Evolutionary conservation across 2,113 vertebrate species (phyloP), one percentile per base, ranked within the genome.

Genomic region (Lucifuga dentata): DNA sequence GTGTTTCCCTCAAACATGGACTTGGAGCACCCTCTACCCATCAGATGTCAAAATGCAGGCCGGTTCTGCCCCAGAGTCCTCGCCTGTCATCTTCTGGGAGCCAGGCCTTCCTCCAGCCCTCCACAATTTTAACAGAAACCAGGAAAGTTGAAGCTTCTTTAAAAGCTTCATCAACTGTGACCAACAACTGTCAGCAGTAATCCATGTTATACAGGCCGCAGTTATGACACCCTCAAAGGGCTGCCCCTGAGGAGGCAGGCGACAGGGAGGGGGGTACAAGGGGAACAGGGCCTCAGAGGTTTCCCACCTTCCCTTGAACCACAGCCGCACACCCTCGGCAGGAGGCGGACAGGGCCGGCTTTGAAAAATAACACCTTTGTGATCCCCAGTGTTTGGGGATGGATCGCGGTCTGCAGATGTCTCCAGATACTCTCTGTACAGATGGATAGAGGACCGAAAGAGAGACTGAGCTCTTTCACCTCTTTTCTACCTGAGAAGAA

Each of bases 321-420:
- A 64, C 92, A 94, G 95, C 93, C 90, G 85, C 92, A 90, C 91
- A 92, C 91, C 90, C 95, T 91, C 95, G 87, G 92, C 95, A 94
- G 96, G 96, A 95, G 95, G 95, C 93, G 84, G 93, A 94, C 91
- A 89, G 83, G 86, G 82, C 75, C 91, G 85, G 95, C 97, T 98
- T 98, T 98, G 96, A 98, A 98, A 98, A 97, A 96, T 93, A 97
- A 98, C 95, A 98, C 96, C 95, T 98, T 96, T 95, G 95, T 97
- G 96, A 96, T 97, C 96, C 94, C 95, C 95, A 93, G 94, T 95
- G 95, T 94, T 89, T 94, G 86, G 91, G 94, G 94, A 97, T 95
- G 94, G 94, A 95, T 94, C 89, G 89, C 92, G 95, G 93, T 94
- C 94, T 95, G 94, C 97, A 98, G 95, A 98, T 98, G 95, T 95